Evolutionary conservation across 1,140 invertebrate genomes (phyloP), one percentile per base, ranked within the genome.

Genomic region (Leptonema lineaticorne): DNA sequence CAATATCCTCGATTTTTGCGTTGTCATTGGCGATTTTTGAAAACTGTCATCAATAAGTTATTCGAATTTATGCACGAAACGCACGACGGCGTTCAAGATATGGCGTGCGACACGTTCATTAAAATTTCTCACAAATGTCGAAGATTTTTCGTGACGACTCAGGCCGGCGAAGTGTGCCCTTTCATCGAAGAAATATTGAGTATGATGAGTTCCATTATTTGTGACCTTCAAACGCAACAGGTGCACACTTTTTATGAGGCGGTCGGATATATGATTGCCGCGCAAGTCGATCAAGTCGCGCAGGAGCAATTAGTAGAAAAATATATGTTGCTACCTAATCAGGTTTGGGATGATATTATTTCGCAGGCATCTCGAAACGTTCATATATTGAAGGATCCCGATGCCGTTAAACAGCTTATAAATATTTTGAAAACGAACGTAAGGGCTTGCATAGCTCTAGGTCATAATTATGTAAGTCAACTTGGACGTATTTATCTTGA

Each of bases 41-140:
- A 99, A 84, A 99, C 98, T 65, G 98, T 99, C 76, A 97, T 99
- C 50, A 99, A 99, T 84, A 99, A 99, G 85, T 84, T 99, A 30
- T 99, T 99, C 85, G 98, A 99, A 84, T 99, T 99, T 80, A 99
- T 99, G 98, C 98, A 99, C 83, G 96, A 99, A 86, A 98, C 97
- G 28, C 98, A 99, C 79, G 98, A 99, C 81, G 98, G 98, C 75
- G 97, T 99, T 7, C 93, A 95, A 80, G 96, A 99, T 77, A 99
- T 99, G 98, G 98, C 98, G 63, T 99, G 98, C 85, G 98, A 99
- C 85, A 99, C 98, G 22, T 99, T 99, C 79, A 99, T 99, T 73
- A 99, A 99, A 83, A 99, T 99, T 78, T 96, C 98, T n/a, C 87
- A 97, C 71, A 99, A 99, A 81, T 99, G 98, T 83, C 86, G 95